A percentile compares a stretch with the other conserved stretches of the same genome.
Conservation (phyloP, 37 sponge, comb jelly and placozoan genomes). For the Aphrocallistes beatrix region DNA sequence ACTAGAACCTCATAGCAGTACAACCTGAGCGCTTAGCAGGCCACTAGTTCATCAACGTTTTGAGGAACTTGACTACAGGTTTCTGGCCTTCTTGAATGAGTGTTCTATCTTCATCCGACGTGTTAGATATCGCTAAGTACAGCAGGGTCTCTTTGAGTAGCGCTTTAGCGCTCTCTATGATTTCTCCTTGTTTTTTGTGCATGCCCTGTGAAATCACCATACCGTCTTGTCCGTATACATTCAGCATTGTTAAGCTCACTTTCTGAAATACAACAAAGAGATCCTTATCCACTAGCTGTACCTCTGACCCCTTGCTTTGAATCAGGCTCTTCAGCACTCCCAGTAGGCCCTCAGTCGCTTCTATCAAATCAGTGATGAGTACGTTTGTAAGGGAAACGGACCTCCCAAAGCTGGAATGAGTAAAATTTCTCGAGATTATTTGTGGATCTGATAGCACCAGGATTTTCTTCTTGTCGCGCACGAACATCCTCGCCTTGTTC, state of each 20-base stretch:
- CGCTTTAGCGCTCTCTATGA: neutral
- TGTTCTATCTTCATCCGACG: neutral
- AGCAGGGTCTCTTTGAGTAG: neutral
- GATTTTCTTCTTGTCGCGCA: conserved; percentile 40
- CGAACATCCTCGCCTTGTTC: conserved; percentile 75
- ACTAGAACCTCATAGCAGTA: too few species aligned
- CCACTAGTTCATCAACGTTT: neutral
- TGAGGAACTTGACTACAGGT: neutral
- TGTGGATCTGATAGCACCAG: neutral
- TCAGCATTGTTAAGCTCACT: neutral
- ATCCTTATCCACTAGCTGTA: neutral
- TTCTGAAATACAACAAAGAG: neutral
- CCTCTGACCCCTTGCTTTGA: neutral
- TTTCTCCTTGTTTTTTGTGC: neutral
- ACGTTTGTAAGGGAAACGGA: neutral
- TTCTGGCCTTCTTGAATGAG: neutral
- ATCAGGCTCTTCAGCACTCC: neutral
- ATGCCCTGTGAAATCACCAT: neutral
- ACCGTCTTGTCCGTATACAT: neutral
- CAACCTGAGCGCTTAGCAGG: neutral
- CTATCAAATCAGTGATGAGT: neutral
- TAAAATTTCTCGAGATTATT: neutral
- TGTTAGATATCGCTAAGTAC: neutral
- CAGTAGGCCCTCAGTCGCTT: neutral
- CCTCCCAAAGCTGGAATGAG: too few species aligned